phyloP scores from a whole-genome alignment of 2,797 vertebrate genomes.

The Platyrinchus mystaceus region DNA sequence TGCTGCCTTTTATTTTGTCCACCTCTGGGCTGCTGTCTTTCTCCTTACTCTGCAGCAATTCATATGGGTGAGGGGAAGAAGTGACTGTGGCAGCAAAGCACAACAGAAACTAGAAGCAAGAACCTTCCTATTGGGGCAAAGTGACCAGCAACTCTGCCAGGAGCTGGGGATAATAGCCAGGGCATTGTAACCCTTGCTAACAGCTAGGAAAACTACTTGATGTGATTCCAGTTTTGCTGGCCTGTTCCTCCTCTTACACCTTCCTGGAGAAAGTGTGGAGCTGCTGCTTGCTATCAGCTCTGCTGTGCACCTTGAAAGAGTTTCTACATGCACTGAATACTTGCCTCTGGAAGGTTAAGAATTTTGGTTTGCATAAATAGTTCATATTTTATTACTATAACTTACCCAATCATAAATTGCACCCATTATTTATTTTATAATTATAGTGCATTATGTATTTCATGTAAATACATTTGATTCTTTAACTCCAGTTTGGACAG shows the following conservation, averaged over 20 bases:
- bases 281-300: neutral
- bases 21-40: neutral
- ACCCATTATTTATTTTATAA: neutral
- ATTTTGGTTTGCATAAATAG: neutral
- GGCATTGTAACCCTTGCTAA: neutral
- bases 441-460: neutral
- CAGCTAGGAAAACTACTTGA: neutral
- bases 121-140: neutral
- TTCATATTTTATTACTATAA: neutral
- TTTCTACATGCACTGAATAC: rapidly evolving
- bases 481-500: neutral
- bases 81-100: neutral
- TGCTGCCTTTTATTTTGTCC: neutral
- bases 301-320: neutral
- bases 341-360: neutral
- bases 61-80: neutral
- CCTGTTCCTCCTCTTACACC: neutral
- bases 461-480: neutral
- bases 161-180: neutral
- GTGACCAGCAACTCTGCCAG: neutral
- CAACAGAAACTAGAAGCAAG: constrained; percentile 40
- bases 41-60: neutral
- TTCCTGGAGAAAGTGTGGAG: neutral
- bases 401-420: neutral
- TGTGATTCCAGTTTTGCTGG: neutral